Evolutionary conservation across 2,888 invertebrate species (phyloP), one percentile per base, ranked within the genome.

Genomic region (Xanthorhoe designata): DNA sequence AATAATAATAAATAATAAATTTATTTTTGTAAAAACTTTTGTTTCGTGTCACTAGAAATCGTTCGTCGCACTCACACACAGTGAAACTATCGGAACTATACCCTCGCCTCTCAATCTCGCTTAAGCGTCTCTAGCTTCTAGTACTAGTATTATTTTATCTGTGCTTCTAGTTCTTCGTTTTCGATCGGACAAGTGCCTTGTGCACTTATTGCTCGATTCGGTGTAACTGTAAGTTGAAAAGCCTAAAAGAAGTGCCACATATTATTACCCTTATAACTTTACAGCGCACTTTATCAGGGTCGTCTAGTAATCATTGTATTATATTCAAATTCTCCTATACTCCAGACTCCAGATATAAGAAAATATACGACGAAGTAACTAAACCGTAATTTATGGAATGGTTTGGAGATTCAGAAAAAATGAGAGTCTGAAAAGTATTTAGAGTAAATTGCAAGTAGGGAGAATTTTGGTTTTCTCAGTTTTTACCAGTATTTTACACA

Each of bases 181-280:
- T n/a, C n/a, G n/a, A n/a, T n/a, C n/a, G n/a, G n/a, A n/a, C n/a
- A n/a, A n/a, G n/a, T n/a, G n/a, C n/a, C n/a, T n/a, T n/a, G n/a
- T n/a, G n/a, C n/a, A n/a, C 9, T 8, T 35, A 9, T 42, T 42
- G 13, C 13, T 42, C 3, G 29, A 24, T 32, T 60, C 75, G 76
- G 80, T 82, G 77, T 81, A 56, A 79, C 29, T 52, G 60, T 18
- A 63, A 10, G 35, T 13, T 17, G 62, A 69, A 70, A 69, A 74
- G 51, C 51, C 51, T 59, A 76, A 72, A 77, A 79, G 76, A 75
- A 75, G 74, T 75, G 74, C 75, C 76, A 81, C 80, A 80, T 81
- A 70, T 71, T 81, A 79, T 79, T 74, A 79, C 75, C 75, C 64
- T 74, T 73, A 82, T 78, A 79, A 80, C 80, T 82, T 78, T 69